Percentiles rank a stretch among this genome's conserved stretches.
phyloP scores from a whole-genome alignment of 2,888 invertebrate species.

The Metopia argyrocephala region DNA sequence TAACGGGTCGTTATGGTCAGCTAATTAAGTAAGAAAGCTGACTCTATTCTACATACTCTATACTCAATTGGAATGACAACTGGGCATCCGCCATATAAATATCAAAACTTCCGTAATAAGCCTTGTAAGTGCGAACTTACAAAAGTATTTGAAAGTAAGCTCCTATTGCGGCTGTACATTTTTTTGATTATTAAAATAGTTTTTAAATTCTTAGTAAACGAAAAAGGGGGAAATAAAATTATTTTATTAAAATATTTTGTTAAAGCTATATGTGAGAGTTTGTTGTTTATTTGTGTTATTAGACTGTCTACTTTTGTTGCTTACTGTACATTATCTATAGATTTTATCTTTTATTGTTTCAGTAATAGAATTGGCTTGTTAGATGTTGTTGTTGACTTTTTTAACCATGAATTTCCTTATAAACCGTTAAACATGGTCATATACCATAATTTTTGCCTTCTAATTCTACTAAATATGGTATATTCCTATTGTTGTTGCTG shows the following conservation, averaged over 20 bases:
- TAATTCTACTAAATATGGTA: constrained; percentile 40
- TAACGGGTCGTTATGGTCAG: no score
- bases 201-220: no score
- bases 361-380: neutral
- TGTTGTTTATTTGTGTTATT: neutral
- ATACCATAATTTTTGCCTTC: constrained; percentile 35
- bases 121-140: no score
- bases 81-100: no score
- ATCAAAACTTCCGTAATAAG: no score
- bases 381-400: neutral
- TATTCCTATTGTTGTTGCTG: constrained; percentile 4
- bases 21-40: no score
- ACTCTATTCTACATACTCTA: no score
- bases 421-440: constrained; percentile 57
- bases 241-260: neutral
- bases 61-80: no score
- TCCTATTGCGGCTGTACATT: neutral
- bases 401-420: constrained; percentile 55
- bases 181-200: no score
- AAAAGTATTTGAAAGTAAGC: neutral
- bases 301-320: neutral
- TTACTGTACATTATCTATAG: neutral
- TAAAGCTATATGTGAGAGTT: neutral
- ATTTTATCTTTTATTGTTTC: constrained; percentile 23
- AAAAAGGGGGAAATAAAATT: neutral